Conservation (phyloP, 2,888 invertebrate genomes). For the Slavum lentiscoides region DNA sequence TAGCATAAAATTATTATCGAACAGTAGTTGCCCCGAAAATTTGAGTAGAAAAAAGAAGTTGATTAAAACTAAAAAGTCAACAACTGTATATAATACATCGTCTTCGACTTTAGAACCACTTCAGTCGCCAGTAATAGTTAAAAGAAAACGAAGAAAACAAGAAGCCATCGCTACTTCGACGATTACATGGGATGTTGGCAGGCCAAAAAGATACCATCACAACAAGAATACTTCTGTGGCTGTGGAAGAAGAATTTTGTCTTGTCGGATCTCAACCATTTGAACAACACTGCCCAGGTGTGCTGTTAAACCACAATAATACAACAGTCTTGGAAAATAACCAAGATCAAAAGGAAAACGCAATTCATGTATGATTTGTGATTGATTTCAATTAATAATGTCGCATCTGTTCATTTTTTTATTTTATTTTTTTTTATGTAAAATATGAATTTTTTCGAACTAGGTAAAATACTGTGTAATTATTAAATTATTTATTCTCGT, state of each 20-base stretch:
- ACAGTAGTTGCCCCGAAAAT: background rate
- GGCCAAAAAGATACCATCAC: constrained; percentile 34
- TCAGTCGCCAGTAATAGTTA: background rate
- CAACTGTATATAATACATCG: constrained; percentile 1
- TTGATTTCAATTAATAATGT: constrained; percentile 3
- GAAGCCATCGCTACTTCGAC: background rate
- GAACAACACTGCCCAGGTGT: constrained; percentile 45
- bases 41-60: background rate
- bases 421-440: background rate
- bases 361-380: background rate
- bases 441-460: background rate
- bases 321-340: constrained; percentile 32
- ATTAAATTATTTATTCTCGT: no score
- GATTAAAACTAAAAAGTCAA: constrained; percentile 12
- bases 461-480: background rate
- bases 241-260: constrained; percentile 34
- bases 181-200: constrained; percentile 35
- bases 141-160: constrained; percentile 3
- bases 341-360: constrained; percentile 31
- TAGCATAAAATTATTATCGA: constrained; percentile 27
- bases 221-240: background rate
- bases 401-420: constrained; percentile 19
- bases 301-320: constrained; percentile 8
- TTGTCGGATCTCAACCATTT: constrained; percentile 45
- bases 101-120: constrained; percentile 25